Conservation (phyloP, 2,113 vertebrate genomes). For the Coturnix japonica region DNA sequence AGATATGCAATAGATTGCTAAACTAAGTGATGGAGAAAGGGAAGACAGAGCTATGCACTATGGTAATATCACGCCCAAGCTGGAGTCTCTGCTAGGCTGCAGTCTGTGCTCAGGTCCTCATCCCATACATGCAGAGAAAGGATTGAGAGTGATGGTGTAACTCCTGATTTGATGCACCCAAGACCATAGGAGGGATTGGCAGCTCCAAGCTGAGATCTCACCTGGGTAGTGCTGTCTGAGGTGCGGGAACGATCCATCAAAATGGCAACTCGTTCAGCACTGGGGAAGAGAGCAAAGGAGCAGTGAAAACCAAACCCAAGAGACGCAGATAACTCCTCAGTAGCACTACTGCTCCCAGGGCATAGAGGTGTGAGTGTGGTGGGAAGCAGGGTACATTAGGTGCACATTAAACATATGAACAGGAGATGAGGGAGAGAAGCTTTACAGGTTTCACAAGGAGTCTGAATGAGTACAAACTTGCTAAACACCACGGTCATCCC, state of each 20-base stretch:
- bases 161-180: neutral
- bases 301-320: neutral
- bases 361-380: accelerated
- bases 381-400: neutral
- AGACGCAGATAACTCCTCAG: neutral
- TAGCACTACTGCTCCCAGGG: neutral
- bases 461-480: neutral
- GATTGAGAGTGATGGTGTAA: neutral
- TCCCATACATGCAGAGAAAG: too few relatives aligned
- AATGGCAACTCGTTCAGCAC: constrained; percentile 66
- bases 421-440: accelerated
- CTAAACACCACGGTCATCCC: neutral
- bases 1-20: neutral
- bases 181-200: neutral
- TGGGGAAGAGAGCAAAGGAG: neutral
- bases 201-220: constrained; percentile 13
- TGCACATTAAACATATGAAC: neutral
- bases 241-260: constrained; percentile 73
- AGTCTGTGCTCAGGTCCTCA: neutral
- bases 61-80: neutral
- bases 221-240: constrained; percentile 52
- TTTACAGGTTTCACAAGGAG: neutral
- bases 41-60: neutral
- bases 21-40: neutral
- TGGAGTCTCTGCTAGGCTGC: neutral